Evolutionary conservation across 92 coral and sea anemone genomes (phyloP).

Genomic region (Palythoa heliodiscus): DNA sequence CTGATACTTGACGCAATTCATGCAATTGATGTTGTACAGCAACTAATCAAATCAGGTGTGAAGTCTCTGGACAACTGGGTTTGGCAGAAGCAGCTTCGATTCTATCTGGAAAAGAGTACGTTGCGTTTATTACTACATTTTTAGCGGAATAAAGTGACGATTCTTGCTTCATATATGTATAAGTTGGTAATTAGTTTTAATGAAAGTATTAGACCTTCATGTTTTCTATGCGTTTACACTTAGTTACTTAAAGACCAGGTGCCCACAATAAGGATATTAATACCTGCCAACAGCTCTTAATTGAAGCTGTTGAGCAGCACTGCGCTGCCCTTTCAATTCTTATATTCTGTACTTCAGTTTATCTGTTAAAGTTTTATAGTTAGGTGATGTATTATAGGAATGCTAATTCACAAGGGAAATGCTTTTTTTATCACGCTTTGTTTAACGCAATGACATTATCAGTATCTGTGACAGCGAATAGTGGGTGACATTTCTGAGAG

Average conservation of each 20-base stretch:
- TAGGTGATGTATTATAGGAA: too few relatives aligned
- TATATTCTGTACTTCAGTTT: not conserved
- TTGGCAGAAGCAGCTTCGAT: constrained; percentile 99
- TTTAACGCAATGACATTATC: too few relatives aligned
- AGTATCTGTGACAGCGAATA: too few relatives aligned
- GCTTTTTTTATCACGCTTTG: too few relatives aligned
- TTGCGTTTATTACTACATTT: not conserved
- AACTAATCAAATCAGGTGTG: constrained; percentile 75
- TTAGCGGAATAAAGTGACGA: not conserved
- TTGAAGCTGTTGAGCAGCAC: not conserved
- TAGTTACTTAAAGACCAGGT: not conserved
- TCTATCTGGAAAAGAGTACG: constrained; percentile 82
- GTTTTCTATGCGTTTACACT: not conserved
- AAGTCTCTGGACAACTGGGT: constrained; percentile 90
- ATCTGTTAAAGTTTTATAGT: not conserved
- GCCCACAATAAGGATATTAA: too few relatives aligned
- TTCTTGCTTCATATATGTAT: not conserved
- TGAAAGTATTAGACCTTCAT: not conserved
- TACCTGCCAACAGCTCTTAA: too few relatives aligned
- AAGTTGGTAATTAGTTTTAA: not conserved
- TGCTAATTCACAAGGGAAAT: too few relatives aligned
- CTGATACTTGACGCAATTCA: constrained; percentile 95
- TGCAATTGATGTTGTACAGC: constrained; percentile 93
- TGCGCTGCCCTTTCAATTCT: not conserved
- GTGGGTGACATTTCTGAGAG: too few relatives aligned